These are phyloP conservation scores for Sesia apiformis DNA, from an alignment of 2,888 invertebrate genomes.

Conservation along the genomic window DNA sequence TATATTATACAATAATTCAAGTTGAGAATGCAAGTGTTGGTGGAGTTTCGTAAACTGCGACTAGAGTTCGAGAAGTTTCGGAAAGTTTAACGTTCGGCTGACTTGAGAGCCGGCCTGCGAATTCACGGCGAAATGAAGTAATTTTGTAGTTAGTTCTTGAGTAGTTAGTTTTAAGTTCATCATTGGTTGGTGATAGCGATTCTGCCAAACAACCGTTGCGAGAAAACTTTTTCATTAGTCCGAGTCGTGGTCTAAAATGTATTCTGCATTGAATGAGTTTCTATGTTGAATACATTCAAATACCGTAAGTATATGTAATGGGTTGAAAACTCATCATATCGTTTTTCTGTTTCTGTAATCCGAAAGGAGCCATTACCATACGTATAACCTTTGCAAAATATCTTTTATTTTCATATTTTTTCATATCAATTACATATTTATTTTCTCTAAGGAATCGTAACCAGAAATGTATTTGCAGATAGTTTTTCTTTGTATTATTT, in stretches of 20 bases:
- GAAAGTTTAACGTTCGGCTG: conserved; percentile 24
- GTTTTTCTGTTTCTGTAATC: no score
- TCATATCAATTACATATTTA: no score
- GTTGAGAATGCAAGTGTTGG: conserved; percentile 49
- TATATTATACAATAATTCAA: conserved; percentile 58
- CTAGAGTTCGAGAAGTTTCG: conserved; percentile 22
- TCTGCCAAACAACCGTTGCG: neutral
- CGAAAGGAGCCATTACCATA: no score
- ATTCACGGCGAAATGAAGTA: conserved; percentile 37
- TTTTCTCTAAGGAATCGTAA: no score
- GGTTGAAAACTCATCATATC: no score
- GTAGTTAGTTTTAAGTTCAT: neutral
- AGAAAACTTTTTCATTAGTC: neutral
- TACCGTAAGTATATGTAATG: no score
- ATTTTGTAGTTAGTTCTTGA: conserved; percentile 23
- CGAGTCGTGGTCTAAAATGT: neutral
- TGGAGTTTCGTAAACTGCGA: conserved; percentile 16
- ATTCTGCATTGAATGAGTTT: neutral
- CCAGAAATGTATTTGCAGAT: no score
- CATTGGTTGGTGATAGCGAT: neutral
- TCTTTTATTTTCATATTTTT: no score
- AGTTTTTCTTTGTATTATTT: no score
- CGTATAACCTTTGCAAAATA: no score
- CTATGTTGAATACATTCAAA: neutral
- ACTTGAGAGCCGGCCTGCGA: conserved; percentile 22